These are phyloP conservation scores for Conomelus anceps DNA, from an alignment of 2,888 invertebrate species.

Conservation along the genomic window DNA sequence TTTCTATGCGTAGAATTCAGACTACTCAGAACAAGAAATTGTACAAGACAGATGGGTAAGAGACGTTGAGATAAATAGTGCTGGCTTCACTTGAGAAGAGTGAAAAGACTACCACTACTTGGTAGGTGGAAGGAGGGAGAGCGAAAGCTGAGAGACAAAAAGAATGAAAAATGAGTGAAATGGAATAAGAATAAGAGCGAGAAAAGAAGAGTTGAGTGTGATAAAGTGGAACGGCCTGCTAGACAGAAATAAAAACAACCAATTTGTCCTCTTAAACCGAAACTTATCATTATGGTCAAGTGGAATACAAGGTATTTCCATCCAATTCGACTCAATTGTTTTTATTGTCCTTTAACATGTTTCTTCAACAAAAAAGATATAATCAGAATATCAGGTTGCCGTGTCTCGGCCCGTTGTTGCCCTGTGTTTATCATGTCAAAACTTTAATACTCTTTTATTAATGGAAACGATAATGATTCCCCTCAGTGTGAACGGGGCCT, in stretches of 20 bases:
- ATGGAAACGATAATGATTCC: background rate
- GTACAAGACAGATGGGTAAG: too few species aligned
- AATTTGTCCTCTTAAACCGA: background rate
- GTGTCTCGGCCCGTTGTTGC: background rate
- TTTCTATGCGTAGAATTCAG: too few species aligned
- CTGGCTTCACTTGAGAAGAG: background rate
- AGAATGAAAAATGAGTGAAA: background rate
- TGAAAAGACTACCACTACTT: background rate
- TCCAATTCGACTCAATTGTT: background rate
- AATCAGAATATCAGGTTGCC: background rate
- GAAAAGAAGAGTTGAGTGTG: background rate
- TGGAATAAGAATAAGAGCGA: background rate
- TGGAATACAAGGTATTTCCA: background rate
- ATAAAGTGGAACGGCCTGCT: background rate
- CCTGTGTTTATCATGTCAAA: background rate
- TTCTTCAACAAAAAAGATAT: background rate
- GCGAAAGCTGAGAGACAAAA: background rate
- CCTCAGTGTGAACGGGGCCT: background rate
- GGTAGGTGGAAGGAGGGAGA: too few species aligned
- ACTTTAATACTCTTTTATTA: background rate
- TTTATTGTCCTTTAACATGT: background rate
- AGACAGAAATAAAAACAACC: background rate
- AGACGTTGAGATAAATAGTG: background rate
- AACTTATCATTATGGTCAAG: background rate
- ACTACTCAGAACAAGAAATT: too few species aligned